Percentiles rank a stretch among this genome's conserved stretches.
These are phyloP conservation scores for Meiosimyza platycephala DNA, from an alignment of 2,888 invertebrate species.

Conservation along the genomic window DNA sequence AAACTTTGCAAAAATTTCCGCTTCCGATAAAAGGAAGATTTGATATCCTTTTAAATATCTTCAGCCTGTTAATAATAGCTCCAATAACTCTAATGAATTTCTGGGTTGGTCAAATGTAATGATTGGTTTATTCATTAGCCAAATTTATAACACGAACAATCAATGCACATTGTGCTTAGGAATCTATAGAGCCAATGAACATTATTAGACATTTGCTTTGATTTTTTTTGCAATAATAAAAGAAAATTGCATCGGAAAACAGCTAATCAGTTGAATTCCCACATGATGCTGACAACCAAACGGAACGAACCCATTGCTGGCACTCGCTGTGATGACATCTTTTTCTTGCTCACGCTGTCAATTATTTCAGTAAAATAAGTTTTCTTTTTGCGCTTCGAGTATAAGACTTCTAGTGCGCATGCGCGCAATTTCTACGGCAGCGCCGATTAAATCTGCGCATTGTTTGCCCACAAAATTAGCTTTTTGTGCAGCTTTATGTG, in stretches of 20 bases:
- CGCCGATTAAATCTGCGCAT: constrained; percentile 21
- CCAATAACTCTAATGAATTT: too few species aligned
- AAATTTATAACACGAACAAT: too few species aligned
- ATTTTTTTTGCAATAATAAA: background rate
- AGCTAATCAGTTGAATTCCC: constrained; percentile 31
- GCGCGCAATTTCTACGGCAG: background rate
- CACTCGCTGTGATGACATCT: background rate
- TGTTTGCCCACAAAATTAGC: constrained; percentile 18
- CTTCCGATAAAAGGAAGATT: too few species aligned
- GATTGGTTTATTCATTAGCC: too few species aligned
- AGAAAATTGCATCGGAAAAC: background rate
- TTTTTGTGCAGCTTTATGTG: background rate
- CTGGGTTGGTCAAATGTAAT: too few species aligned
- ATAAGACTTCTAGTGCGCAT: constrained; percentile 4
- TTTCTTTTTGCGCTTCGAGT: constrained; percentile 1
- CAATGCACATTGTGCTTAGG: too few species aligned
- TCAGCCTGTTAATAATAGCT: too few species aligned
- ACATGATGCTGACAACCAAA: background rate
- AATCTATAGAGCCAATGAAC: too few species aligned
- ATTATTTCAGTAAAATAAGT: constrained; percentile 1
- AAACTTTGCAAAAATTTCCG: too few species aligned
- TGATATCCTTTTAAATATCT: too few species aligned
- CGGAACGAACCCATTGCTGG: background rate
- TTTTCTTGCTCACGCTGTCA: constrained; percentile 11
- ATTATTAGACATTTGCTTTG: too few species aligned